Conservation (phyloP, 2,797 vertebrate genomes). For the Pangasius krempfi region DNA sequence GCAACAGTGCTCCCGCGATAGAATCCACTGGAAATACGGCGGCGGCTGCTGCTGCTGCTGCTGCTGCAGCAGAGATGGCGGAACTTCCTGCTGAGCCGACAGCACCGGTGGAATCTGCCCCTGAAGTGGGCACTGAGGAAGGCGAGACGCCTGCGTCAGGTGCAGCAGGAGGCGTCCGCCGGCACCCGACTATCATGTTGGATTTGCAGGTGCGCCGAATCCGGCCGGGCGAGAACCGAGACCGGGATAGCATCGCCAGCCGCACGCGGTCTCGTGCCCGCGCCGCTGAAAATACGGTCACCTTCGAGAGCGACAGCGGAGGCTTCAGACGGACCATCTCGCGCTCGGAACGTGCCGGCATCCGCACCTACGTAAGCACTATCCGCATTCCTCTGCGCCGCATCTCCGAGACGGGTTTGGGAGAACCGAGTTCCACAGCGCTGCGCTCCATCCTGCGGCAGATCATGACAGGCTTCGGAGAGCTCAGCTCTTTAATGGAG, state of each 20-base stretch:
- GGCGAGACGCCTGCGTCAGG: conserved; percentile 75
- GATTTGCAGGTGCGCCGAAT: conserved; percentile 93
- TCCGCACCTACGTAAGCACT: conserved; percentile 92
- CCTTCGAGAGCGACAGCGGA: conserved; percentile 88
- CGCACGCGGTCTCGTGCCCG: conserved; percentile 89
- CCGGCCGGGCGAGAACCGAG: conserved; percentile 89
- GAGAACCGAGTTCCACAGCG: conserved; percentile 87
- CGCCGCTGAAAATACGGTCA: conserved; percentile 87
- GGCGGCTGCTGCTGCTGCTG: conserved; percentile 67
- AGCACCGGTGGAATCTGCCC: conserved; percentile 68
- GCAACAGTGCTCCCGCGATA: conserved; percentile 52
- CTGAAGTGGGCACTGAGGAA: conserved; percentile 77
- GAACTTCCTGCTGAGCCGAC: conserved; percentile 66
- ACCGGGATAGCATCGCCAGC: conserved; percentile 90
- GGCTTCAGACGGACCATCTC: conserved; percentile 91
- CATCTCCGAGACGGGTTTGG: conserved; percentile 87
- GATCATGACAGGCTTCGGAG: conserved; percentile 94
- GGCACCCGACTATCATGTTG: conserved; percentile 90
- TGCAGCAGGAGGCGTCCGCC: conserved; percentile 71
- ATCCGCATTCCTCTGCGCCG: conserved; percentile 89
- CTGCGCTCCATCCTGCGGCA: conserved; percentile 90
- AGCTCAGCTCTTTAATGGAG: conserved; percentile 92
- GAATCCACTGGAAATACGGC: conserved; percentile 66
- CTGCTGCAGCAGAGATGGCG: conserved; percentile 64
- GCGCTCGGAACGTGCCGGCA: conserved; percentile 86